Evolutionary conservation across 2,888 invertebrate species (phyloP).

Genomic region (Platycheirus albimanus): DNA sequence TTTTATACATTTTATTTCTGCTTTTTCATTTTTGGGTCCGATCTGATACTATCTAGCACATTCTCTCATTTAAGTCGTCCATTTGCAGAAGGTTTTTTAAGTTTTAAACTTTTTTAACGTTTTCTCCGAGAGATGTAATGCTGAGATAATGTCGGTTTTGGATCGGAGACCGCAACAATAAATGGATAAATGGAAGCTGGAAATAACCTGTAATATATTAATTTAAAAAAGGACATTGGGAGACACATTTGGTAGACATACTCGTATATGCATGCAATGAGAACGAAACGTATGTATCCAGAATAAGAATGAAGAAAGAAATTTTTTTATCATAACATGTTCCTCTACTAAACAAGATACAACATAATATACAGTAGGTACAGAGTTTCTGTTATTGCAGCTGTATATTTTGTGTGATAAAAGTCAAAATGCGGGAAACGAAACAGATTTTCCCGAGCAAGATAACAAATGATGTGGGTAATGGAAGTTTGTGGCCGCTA

Average conservation of each 20-base stretch:
- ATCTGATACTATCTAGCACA: constrained; percentile 57
- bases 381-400: not conserved
- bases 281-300: constrained; percentile 38
- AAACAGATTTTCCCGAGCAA: constrained; percentile 44
- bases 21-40: constrained; percentile 30
- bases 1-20: no score
- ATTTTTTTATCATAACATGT: constrained; percentile 48
- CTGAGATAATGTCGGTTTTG: constrained; percentile 53
- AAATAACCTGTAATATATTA: constrained; percentile 63
- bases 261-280: constrained; percentile 30
- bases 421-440: constrained; percentile 69
- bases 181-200: constrained; percentile 19
- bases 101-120: constrained; percentile 15
- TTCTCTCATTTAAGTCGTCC: constrained; percentile 49
- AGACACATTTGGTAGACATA: constrained; percentile 72
- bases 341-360: no score
- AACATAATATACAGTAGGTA: not conserved
- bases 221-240: constrained; percentile 71
- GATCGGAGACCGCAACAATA: constrained; percentile 46
- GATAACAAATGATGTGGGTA: constrained; percentile 71
- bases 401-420: constrained; percentile 40
- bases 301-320: constrained; percentile 24
- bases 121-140: constrained; percentile 41
- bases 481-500: constrained; percentile 69
- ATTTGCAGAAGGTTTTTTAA: constrained; percentile 27